These are phyloP conservation scores for Heliocidaris erythrogramma DNA, from an alignment of 35 echinoderm and acorn worm species.

Conservation along the genomic window DNA sequence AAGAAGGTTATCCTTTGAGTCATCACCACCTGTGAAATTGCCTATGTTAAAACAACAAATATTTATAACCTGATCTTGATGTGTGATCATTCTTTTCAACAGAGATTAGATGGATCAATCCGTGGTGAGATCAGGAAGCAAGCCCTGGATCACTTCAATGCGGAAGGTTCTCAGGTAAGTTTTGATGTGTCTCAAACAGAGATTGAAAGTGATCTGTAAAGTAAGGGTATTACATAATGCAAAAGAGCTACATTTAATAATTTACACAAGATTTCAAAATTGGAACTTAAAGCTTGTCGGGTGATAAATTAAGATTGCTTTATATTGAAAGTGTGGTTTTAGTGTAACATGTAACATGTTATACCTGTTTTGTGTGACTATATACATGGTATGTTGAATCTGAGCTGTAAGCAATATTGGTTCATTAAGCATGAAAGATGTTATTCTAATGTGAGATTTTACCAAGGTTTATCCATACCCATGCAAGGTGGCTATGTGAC, in stretches of 20 bases:
- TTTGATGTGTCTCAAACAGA: background rate
- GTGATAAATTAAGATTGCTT: too few species aligned
- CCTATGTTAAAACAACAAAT: background rate
- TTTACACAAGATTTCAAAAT: too few species aligned
- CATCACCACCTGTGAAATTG: too few species aligned
- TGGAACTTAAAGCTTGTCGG: too few species aligned
- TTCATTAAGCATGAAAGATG: background rate
- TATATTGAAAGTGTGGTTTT: too few species aligned
- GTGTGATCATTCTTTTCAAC: background rate
- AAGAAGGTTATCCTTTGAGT: too few species aligned
- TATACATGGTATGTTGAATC: too few species aligned
- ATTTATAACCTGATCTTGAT: background rate
- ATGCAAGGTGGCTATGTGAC: background rate
- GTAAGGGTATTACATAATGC: too few species aligned
- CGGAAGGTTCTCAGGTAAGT: constrained; percentile 89
- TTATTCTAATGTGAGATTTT: background rate
- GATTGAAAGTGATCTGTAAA: background rate
- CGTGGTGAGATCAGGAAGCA: constrained; percentile 92
- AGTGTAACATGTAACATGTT: too few species aligned
- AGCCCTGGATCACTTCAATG: constrained; percentile 98
- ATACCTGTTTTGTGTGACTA: too few species aligned
- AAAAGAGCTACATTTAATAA: too few species aligned
- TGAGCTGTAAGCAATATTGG: too few species aligned
- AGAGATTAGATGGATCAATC: constrained; percentile 97
- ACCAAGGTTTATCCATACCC: background rate